Conservation (phyloP, 2,113 vertebrate species). For the Corythornis madagascariensis region DNA sequence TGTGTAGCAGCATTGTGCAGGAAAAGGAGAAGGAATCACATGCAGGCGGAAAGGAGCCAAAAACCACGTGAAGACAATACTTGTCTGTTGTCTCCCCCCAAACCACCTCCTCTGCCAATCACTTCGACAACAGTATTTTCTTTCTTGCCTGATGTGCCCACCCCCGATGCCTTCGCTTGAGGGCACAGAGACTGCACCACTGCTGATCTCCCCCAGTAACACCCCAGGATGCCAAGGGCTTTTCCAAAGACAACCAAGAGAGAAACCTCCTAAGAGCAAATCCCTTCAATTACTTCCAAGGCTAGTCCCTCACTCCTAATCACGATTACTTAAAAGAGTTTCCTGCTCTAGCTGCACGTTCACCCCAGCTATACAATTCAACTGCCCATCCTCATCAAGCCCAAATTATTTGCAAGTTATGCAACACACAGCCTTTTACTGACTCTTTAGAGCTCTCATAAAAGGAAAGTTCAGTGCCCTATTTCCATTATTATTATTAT, state of each 20-base stretch:
- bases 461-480: background rate
- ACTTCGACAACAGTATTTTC: background rate
- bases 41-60: constrained; percentile 41
- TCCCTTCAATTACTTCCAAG: background rate
- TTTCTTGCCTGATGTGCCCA: constrained; percentile 24
- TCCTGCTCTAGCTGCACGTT: background rate
- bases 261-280: constrained; percentile 23
- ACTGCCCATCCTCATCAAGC: background rate
- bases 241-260: background rate
- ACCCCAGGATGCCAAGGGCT: background rate
- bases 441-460: background rate
- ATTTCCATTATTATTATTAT: background rate
- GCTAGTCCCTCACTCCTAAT: background rate
- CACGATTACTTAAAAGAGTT: background rate
- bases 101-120: constrained; percentile 34
- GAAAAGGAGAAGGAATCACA: background rate
- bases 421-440: background rate
- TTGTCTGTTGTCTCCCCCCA: constrained; percentile 14
- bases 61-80: constrained; percentile 45
- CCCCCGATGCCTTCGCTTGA: background rate
- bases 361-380: background rate
- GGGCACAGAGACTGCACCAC: background rate
- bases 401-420: constrained; percentile 1
- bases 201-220: background rate
- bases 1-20: constrained; percentile 32